Evolutionary conservation across 2,888 invertebrate species (phyloP).

Genomic region (Platycheirus rosarum): DNA sequence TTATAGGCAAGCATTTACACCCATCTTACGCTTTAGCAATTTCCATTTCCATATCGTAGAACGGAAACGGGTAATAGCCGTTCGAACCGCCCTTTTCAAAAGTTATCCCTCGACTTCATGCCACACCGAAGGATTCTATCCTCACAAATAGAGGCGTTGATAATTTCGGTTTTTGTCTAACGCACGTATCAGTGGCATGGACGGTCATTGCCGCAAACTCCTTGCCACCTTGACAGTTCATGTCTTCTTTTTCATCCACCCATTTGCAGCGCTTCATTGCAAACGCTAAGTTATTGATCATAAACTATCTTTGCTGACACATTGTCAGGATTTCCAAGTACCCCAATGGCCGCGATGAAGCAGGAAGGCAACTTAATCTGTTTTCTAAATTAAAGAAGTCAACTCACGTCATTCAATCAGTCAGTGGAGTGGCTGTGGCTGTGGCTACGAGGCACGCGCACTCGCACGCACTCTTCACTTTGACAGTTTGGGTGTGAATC

Average conservation of each 20-base stretch:
- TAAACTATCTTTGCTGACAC: conserved; percentile 69
- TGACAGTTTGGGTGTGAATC: conserved; percentile 70
- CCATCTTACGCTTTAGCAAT: conserved; percentile 72
- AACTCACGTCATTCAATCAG: conserved; percentile 69
- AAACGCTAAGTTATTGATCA: conserved; percentile 67
- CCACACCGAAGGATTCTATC: conserved; percentile 37
- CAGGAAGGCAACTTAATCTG: conserved; percentile 60
- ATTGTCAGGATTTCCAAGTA: conserved; percentile 61
- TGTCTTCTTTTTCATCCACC: conserved; percentile 7
- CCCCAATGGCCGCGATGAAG: conserved; percentile 30
- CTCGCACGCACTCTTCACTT: conserved; percentile 28
- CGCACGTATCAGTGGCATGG: conserved; percentile 60
- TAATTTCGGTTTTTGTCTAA: conserved; percentile 66
- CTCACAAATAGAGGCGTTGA: conserved; percentile 51
- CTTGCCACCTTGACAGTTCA: conserved; percentile 43
- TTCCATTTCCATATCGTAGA: conserved; percentile 36
- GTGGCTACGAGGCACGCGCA: conserved; percentile 1
- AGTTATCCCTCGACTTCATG: neutral
- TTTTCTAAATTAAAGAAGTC: conserved; percentile 73
- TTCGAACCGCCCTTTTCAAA: conserved; percentile 55
- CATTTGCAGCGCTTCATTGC: conserved; percentile 11
- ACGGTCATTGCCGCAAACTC: conserved; percentile 46
- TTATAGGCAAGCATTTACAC: conserved; percentile 66
- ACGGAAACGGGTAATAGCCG: conserved; percentile 68
- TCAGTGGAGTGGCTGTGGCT: conserved; percentile 37